Evolutionary conservation across 2,888 invertebrate species (phyloP).

Genomic region (Epinotia ramella): DNA sequence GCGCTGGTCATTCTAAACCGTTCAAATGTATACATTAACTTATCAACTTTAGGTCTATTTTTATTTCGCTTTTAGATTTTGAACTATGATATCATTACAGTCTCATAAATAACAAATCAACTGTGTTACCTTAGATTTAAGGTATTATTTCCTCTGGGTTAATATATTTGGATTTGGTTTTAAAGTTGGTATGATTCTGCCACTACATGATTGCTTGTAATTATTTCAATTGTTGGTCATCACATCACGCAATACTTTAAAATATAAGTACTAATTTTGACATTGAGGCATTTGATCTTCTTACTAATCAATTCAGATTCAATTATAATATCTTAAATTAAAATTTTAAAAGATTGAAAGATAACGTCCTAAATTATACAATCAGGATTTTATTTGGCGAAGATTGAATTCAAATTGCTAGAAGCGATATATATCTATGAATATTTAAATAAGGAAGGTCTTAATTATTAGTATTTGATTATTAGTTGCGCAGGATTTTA

Average conservation of each 20-base stretch:
- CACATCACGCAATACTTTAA: slow-evolving; percentile 63
- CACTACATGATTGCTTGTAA: slow-evolving; percentile 62
- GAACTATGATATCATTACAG: neutral
- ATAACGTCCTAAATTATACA: neutral
- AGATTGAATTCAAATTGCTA: slow-evolving; percentile 13
- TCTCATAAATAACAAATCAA: neutral
- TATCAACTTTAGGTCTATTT: slow-evolving; percentile 1
- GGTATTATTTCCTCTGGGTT: slow-evolving; percentile 16
- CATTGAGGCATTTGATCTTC: slow-evolving; percentile 22
- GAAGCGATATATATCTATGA: slow-evolving; percentile 17
- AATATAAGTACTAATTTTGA: slow-evolving; percentile 38
- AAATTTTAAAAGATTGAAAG: slow-evolving; percentile 8
- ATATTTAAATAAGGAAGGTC: slow-evolving; percentile 33
- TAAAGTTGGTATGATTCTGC: slow-evolving; percentile 64
- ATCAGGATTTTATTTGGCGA: slow-evolving; percentile 9
- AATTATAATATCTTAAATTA: neutral
- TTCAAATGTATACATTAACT: neutral
- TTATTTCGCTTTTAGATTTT: neutral
- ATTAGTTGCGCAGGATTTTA: slow-evolving; percentile 22
- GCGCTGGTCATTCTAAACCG: slow-evolving; percentile 8
- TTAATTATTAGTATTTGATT: slow-evolving; percentile 30
- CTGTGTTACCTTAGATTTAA: neutral
- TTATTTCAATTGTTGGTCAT: slow-evolving; percentile 58
- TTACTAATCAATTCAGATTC: slow-evolving; percentile 24
- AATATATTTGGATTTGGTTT: slow-evolving; percentile 47